Conservation (phyloP, 2,888 invertebrate genomes). For the Hyppa rectilinea region DNA sequence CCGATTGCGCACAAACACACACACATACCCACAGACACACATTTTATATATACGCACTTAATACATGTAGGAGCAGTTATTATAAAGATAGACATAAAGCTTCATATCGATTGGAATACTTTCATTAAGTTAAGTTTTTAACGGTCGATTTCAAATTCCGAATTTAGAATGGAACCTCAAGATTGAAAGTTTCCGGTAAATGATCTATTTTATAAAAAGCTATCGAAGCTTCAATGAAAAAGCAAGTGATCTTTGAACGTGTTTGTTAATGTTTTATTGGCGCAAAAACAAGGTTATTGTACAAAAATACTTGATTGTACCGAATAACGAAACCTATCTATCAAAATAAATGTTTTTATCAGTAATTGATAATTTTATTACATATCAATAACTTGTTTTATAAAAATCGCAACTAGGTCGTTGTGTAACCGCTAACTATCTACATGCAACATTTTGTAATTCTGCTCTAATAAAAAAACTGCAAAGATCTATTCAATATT, state of each 20-base stretch:
- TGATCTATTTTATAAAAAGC: constrained; percentile 12
- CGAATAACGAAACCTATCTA: constrained; percentile 46
- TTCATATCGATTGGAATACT: constrained; percentile 45
- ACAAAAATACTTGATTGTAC: constrained; percentile 45
- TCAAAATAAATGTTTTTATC: constrained; percentile 63
- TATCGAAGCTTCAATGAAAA: constrained; percentile 27
- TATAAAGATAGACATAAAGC: constrained; percentile 39
- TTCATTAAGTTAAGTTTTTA: constrained; percentile 41
- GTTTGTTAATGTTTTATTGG: constrained; percentile 19
- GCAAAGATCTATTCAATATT: constrained; percentile 74
- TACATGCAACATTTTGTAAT: constrained; percentile 75
- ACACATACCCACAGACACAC: constrained; percentile 78
- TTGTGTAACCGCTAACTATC: constrained; percentile 63
- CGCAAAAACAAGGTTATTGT: constrained; percentile 45
- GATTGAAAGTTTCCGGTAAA: constrained; percentile 32
- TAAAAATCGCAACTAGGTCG: constrained; percentile 68
- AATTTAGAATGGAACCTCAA: constrained; percentile 40
- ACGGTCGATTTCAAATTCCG: constrained; percentile 34
- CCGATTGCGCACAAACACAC: constrained; percentile 85
- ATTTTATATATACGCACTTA: constrained; percentile 67
- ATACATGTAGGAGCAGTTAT: constrained; percentile 57
- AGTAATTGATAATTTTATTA: constrained; percentile 68
- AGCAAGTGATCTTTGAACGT: constrained; percentile 33
- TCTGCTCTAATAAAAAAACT: constrained; percentile 68
- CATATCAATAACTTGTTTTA: constrained; percentile 65